A percentile compares a stretch with the other conserved stretches of the same genome.
Conservation (phyloP, 2,113 vertebrate species). For the Sciurus niger region DNA sequence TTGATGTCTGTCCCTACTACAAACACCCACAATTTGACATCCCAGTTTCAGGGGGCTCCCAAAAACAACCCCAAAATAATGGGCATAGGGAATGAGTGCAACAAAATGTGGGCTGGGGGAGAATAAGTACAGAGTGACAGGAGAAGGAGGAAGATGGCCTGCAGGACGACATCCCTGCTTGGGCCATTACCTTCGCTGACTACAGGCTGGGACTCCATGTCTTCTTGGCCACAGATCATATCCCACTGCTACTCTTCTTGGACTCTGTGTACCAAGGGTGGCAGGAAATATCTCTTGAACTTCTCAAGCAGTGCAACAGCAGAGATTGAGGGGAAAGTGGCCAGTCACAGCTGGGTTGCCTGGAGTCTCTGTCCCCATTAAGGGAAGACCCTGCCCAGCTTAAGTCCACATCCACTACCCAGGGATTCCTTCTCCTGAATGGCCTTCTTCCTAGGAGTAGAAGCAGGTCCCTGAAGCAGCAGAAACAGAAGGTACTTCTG, state of each 20-base stretch:
- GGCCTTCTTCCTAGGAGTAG: neutral
- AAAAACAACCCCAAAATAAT: neutral
- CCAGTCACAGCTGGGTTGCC: neutral
- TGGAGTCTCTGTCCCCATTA: neutral
- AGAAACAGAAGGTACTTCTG: neutral
- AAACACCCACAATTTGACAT: neutral
- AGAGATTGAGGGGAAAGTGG: neutral
- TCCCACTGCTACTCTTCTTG: neutral
- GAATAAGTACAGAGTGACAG: neutral
- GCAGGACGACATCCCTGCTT: neutral
- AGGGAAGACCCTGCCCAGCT: neutral
- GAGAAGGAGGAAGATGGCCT: neutral
- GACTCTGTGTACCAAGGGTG: neutral
- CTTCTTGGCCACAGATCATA: neutral
- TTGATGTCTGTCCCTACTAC: neutral
- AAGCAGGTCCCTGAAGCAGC: neutral
- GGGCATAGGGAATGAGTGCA: no score
- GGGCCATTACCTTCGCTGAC: neutral
- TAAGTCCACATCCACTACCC: rapidly evolving
- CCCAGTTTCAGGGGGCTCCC: neutral
- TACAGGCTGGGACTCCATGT: neutral
- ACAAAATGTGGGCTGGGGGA: neutral
- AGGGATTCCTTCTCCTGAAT: neutral
- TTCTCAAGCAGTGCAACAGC: neutral
- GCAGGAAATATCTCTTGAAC: neutral